Percentiles rank a stretch among this genome's conserved stretches.
phyloP scores from a whole-genome alignment of 2,113 vertebrate genomes.

The Festucalex cinctus region DNA sequence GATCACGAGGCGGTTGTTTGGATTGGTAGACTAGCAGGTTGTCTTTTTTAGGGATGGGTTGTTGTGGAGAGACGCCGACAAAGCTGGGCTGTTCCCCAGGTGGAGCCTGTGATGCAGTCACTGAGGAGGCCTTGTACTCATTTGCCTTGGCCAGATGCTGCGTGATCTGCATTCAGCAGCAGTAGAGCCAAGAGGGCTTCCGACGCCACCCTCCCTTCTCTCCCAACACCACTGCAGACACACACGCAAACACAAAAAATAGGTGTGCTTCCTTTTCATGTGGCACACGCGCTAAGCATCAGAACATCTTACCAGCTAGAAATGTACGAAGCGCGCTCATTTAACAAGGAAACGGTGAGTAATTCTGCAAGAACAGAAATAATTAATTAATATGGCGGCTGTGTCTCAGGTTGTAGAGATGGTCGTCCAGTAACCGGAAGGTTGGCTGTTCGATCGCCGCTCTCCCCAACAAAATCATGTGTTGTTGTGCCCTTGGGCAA shows the following conservation, averaged over 20 bases:
- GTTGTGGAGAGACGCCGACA: slow-evolving; percentile 18
- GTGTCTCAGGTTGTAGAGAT: too few relatives aligned
- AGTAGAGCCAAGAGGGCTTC: slow-evolving; percentile 40
- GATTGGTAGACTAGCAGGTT: slow-evolving; percentile 1
- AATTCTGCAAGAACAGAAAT: too few relatives aligned
- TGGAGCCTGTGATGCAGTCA: slow-evolving; percentile 66
- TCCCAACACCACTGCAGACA: slow-evolving; percentile 50
- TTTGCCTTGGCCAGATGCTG: slow-evolving; percentile 61
- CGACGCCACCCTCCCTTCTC: slow-evolving; percentile 1
- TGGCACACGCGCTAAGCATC: slow-evolving; percentile 51
- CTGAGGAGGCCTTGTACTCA: slow-evolving; percentile 71
- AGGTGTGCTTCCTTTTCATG: slow-evolving; percentile 61
- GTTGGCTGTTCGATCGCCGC: too few relatives aligned
- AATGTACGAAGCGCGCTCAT: too few relatives aligned
- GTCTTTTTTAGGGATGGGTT: slow-evolving; percentile 2
- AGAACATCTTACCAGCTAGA: too few relatives aligned
- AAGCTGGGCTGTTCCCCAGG: slow-evolving; percentile 52
- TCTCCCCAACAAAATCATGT: too few relatives aligned
- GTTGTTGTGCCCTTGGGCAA: too few relatives aligned
- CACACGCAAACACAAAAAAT: slow-evolving; percentile 18
- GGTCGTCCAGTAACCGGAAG: too few relatives aligned
- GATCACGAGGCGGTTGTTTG: neutral
- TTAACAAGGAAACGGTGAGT: too few relatives aligned
- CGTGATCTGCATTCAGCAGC: slow-evolving; percentile 69
- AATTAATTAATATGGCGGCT: too few relatives aligned